Base-by-base conservation (phyloP, 2,888 invertebrate genomes). In the Hetaerina titia region DNA sequence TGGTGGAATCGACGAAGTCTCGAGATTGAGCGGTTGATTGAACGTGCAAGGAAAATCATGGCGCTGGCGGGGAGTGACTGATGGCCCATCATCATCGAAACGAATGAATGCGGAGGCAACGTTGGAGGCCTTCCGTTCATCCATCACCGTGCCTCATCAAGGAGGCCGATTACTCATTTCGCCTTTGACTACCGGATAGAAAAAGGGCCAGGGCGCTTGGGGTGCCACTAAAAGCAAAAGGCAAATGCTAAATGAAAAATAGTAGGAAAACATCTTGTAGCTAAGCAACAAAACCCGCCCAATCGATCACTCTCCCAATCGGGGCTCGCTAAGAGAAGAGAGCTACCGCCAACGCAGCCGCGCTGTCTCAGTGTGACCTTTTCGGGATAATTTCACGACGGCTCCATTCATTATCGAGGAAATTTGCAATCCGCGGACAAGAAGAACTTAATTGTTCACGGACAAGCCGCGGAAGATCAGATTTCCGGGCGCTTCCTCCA, bases 91-190 rank as follows among this genome's bases (percentile, higher is more conserved):
- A 31, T 31, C 25, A 81, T 31, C 81, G 25, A 45, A 8, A 81
- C 13, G 25, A 81, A 81, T 81, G 2, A 81, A 31, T 31, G 81
- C 25, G 22, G 69, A 69, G 69, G 69, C 69, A 19, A 69, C 69
- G 69, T 69, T 19, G 69, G 8, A 81, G 81, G n/a, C 81, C 31
- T 81, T 81, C n/a, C 31, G 31, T 31, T 31, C 31, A 81, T 81
- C 81, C 81, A 81, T 81, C 81, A 81, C 81, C 22, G 81, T 81
- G 6, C 81, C 81, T 81, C 81, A 81, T 81, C 81, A 81, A 81
- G 81, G 81, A 81, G 31, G 31, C 81, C 81, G 25, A 81, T 31
- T 31, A 69, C 2, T 81, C 13, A 19, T 22, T 81, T 81, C 13
- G 81, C 25, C 81, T 81, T 81, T 81, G 81, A 81, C 81, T 25